A percentile compares a stretch with the other conserved stretches of the same genome.
Evolutionary conservation across 35 echinoderm and acorn worm species (phyloP).

Genomic region (Holothuria glaberrima): DNA sequence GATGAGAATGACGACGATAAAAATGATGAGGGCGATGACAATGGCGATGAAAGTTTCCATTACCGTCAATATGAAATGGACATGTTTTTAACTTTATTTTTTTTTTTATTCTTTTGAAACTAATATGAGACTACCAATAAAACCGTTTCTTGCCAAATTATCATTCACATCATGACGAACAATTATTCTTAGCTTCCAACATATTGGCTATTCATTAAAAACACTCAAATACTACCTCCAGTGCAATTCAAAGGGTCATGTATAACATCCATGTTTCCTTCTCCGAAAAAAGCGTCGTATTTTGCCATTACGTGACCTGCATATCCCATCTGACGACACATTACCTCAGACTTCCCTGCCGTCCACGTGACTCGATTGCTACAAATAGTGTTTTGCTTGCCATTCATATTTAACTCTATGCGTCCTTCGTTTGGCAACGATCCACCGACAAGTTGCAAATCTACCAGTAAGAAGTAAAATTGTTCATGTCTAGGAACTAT

Average conservation of each 20-base stretch:
- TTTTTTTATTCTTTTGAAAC: background rate
- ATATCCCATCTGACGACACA: conserved; percentile 25
- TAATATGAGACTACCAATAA: background rate
- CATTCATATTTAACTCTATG: background rate
- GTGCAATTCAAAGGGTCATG: background rate
- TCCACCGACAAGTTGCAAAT: conserved; percentile 12
- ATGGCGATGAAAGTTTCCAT: too few relatives aligned
- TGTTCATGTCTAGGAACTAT: background rate
- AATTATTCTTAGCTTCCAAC: background rate
- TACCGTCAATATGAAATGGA: background rate
- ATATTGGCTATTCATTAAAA: background rate
- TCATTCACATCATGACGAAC: background rate
- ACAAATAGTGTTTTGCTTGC: background rate
- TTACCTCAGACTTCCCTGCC: background rate
- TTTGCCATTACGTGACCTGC: conserved; percentile 14
- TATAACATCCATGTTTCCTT: background rate
- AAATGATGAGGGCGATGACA: too few relatives aligned
- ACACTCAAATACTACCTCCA: background rate
- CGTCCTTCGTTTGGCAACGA: conserved; percentile 26
- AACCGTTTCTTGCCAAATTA: background rate
- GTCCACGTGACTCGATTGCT: background rate
- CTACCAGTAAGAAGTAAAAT: background rate
- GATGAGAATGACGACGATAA: too few relatives aligned
- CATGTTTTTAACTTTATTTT: background rate
- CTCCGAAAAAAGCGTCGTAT: background rate